Conservation (phyloP, 2,888 invertebrate genomes). For the Aphodius sticticus region DNA sequence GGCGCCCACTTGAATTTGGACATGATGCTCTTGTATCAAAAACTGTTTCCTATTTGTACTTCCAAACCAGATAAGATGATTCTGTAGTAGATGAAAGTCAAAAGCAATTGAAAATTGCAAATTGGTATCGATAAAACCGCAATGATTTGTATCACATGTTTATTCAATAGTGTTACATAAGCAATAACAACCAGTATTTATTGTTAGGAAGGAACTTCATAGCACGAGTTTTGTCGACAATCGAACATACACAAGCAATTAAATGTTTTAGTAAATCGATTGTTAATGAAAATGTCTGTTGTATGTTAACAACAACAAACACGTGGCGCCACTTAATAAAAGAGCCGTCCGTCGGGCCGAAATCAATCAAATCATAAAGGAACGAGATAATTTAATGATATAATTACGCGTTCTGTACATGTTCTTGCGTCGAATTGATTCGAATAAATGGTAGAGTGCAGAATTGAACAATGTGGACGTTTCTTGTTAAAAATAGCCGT, state of each 20-base stretch:
- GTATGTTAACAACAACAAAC: not conserved
- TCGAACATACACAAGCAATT: not conserved
- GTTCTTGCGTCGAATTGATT: not conserved
- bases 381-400: not conserved
- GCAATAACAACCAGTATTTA: too few relatives aligned
- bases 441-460: not conserved
- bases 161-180: too few relatives aligned
- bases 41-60: too few relatives aligned
- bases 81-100: too few relatives aligned
- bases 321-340: not conserved
- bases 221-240: too few relatives aligned
- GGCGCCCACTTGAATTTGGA: too few relatives aligned
- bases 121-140: too few relatives aligned
- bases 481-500: not conserved
- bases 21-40: too few relatives aligned
- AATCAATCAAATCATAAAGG: not conserved
- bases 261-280: not conserved
- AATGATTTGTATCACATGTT: too few relatives aligned
- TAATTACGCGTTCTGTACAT: not conserved
- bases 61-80: too few relatives aligned
- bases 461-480: not conserved
- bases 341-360: not conserved
- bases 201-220: too few relatives aligned
- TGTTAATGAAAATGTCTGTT: not conserved
- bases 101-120: too few relatives aligned